phyloP scores from a whole-genome alignment of 2,113 vertebrate genomes.

The Lethenteron reissneri region DNA sequence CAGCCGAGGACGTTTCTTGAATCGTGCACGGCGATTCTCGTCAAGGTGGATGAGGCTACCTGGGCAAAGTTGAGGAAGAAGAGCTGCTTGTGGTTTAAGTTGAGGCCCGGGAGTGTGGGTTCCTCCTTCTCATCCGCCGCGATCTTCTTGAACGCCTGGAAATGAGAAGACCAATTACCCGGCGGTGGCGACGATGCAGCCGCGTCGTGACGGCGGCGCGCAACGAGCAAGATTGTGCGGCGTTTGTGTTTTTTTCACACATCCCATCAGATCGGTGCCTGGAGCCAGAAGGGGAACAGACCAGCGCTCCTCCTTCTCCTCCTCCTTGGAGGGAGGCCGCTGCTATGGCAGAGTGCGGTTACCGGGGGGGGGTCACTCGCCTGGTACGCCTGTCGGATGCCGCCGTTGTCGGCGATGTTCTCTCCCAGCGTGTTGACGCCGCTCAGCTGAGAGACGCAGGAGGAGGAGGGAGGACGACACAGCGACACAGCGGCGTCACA shows the following conservation, averaged over 20 bases:
- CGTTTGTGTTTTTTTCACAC: no score
- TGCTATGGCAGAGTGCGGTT: not conserved
- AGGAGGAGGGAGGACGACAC: not conserved
- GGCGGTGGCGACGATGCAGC: no score
- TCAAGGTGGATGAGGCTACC: constrained; percentile 21
- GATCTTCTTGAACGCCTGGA: constrained; percentile 75
- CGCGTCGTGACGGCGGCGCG: no score
- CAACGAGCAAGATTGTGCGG: no score
- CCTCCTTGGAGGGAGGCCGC: not conserved
- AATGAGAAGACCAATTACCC: constrained; percentile 8
- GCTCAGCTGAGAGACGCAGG: constrained; percentile 37
- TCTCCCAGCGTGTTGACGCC: constrained; percentile 81
- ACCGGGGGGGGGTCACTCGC: constrained; percentile 18
- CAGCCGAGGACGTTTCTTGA: no score
- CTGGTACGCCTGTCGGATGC: constrained; percentile 81
- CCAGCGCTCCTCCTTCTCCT: not conserved
- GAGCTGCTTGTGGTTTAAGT: constrained; percentile 61
- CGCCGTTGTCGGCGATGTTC: constrained; percentile 89
- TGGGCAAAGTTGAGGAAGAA: constrained; percentile 94
- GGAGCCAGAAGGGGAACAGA: no score
- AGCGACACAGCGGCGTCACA: no score
- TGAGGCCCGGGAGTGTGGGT: constrained; percentile 46
- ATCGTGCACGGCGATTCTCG: no score
- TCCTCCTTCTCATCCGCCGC: constrained; percentile 47
- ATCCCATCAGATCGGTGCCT: no score